phyloP scores from a whole-genome alignment of 2,888 invertebrate genomes.

The Silvanus unidentatus region DNA sequence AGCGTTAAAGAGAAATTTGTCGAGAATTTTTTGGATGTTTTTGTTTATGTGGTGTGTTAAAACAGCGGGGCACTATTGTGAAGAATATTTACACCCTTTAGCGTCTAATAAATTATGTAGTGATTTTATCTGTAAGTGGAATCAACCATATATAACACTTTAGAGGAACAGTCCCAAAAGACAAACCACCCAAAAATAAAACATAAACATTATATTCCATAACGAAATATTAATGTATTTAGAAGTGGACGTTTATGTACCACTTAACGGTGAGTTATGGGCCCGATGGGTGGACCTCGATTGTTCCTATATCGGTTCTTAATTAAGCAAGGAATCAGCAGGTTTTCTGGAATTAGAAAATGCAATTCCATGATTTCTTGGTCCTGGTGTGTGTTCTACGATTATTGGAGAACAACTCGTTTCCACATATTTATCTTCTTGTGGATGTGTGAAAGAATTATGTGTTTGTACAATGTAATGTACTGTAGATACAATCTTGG shows the following conservation, averaged over 20 bases:
- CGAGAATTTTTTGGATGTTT: constrained; percentile 38
- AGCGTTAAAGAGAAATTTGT: constrained; percentile 41
- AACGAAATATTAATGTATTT: too few species aligned
- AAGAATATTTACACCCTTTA: constrained; percentile 44
- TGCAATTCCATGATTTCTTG: too few species aligned
- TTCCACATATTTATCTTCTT: background rate
- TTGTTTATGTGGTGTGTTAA: constrained; percentile 34
- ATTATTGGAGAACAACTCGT: too few species aligned
- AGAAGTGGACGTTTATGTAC: too few species aligned
- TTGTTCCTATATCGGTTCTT: too few species aligned
- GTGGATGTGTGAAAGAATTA: background rate
- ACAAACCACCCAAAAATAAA: too few species aligned
- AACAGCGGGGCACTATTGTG: constrained; percentile 42
- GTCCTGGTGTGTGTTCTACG: background rate
- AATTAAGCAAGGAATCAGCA: too few species aligned
- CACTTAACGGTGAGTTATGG: too few species aligned
- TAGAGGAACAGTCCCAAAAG: constrained; percentile 3
- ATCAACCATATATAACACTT: constrained; percentile 20
- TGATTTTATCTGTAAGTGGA: constrained; percentile 30
- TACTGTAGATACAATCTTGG: background rate
- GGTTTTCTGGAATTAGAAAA: too few species aligned
- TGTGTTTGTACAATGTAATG: too few species aligned
- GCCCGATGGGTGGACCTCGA: too few species aligned
- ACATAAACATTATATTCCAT: too few species aligned
- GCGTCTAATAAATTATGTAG: constrained; percentile 41